Percentiles rank a stretch among this genome's conserved stretches.
Evolutionary conservation across 2,113 vertebrate species (phyloP).

Genomic region (Sebastes fasciatus): DNA sequence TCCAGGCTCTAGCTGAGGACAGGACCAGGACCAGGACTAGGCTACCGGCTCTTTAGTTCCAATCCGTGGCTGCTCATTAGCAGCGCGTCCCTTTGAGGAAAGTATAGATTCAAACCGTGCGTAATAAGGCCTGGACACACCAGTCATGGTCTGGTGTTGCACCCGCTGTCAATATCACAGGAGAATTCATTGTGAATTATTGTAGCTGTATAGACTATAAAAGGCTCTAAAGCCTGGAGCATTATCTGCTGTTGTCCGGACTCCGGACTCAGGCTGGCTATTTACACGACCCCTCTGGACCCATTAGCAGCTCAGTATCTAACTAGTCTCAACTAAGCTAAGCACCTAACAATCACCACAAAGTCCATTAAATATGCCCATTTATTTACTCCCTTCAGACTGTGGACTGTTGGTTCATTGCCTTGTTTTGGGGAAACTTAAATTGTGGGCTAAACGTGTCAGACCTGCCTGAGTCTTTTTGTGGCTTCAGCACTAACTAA

Average conservation of each 20-base stretch:
- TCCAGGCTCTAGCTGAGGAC: constrained; percentile 20
- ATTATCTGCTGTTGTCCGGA: constrained; percentile 22
- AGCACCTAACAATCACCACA: background rate
- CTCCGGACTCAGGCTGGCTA: background rate
- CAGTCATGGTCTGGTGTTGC: background rate
- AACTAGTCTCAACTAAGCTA: background rate
- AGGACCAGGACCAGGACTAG: background rate
- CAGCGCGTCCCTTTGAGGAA: constrained; percentile 12
- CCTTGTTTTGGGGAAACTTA: constrained; percentile 2
- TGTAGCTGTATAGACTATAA: background rate
- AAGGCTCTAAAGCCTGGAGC: background rate
- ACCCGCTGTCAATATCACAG: constrained; percentile 6
- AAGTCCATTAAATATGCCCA: background rate
- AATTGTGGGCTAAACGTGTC: constrained; percentile 17
- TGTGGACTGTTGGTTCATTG: background rate
- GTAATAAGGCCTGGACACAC: constrained; percentile 40
- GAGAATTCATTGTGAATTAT: background rate
- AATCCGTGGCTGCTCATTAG: constrained; percentile 28
- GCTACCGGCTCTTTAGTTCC: constrained; percentile 11
- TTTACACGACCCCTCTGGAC: constrained; percentile 35
- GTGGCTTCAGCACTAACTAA: background rate
- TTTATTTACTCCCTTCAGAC: background rate
- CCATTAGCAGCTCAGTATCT: constrained; percentile 16
- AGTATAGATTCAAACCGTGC: constrained; percentile 34
- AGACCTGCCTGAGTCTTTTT: background rate